These are phyloP conservation scores for Acleris sparsana DNA, from an alignment of 2,888 invertebrate genomes.

Conservation along the genomic window DNA sequence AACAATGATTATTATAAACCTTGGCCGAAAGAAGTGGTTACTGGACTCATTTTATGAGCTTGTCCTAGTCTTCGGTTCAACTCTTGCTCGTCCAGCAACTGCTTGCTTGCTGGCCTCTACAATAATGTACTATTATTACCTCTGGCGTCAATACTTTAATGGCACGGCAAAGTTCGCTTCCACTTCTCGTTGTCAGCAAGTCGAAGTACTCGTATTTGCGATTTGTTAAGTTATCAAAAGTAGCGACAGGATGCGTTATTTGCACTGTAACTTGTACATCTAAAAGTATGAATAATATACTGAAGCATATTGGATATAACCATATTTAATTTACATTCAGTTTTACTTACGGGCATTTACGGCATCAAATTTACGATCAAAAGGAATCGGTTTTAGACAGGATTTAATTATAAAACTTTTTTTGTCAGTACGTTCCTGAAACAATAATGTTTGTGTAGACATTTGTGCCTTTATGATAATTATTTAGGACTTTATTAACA, in stretches of 20 bases:
- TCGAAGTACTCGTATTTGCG: neutral
- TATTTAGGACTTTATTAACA: too few relatives aligned
- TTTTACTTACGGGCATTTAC: conserved; percentile 33
- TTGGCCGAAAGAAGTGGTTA: too few relatives aligned
- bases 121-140: conserved; percentile 12
- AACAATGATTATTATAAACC: too few relatives aligned
- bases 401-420: conserved; percentile 46
- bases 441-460: conserved; percentile 9
- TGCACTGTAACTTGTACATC: conserved; percentile 14
- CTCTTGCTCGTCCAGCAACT: too few relatives aligned
- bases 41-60: too few relatives aligned
- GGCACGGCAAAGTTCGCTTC: neutral
- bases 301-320: too few relatives aligned
- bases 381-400: conserved; percentile 48
- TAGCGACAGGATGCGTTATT: conserved; percentile 20
- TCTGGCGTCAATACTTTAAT: conserved; percentile 20
- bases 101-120: too few relatives aligned
- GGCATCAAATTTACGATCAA: conserved; percentile 1
- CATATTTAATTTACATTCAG: too few relatives aligned
- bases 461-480: too few relatives aligned
- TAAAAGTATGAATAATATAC: conserved; percentile 1
- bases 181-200: too few relatives aligned
- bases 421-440: conserved; percentile 44
- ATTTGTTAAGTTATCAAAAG: conserved; percentile 2
- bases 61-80: too few relatives aligned